phyloP scores from a whole-genome alignment of 2,113 vertebrate genomes.

The Mola mola region DNA sequence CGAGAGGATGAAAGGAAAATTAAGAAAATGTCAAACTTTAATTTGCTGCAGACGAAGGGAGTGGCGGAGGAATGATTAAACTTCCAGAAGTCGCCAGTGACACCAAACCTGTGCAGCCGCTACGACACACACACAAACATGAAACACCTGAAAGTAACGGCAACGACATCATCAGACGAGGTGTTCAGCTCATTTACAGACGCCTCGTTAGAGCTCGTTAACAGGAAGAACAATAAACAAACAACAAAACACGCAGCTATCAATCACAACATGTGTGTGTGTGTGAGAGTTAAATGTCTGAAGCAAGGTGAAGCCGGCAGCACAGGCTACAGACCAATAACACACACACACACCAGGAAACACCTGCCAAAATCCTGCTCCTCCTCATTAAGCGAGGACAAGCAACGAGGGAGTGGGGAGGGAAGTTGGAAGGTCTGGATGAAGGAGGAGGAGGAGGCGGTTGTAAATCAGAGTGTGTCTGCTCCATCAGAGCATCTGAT shows the following conservation, averaged over 20 bases:
- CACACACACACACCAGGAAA: too few species aligned
- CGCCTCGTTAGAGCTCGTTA: slow-evolving; percentile 4
- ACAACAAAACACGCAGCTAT: background rate
- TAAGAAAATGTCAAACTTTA: slow-evolving; percentile 20
- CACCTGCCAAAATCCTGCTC: too few species aligned
- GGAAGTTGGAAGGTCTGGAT: too few species aligned
- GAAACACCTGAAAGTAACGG: slow-evolving; percentile 9
- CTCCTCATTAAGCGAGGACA: too few species aligned
- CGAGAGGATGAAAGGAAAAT: slow-evolving; percentile 4
- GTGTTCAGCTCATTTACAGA: slow-evolving; percentile 5
- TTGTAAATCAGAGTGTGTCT: slow-evolving; percentile 21
- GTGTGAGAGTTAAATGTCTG: too few species aligned
- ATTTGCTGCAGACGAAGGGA: slow-evolving; percentile 4
- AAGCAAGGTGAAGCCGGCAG: too few species aligned
- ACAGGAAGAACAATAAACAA: slow-evolving; percentile 12
- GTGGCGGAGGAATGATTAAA: too few species aligned
- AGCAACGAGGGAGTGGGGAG: too few species aligned
- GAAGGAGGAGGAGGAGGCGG: slow-evolving; percentile 8
- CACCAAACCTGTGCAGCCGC: background rate
- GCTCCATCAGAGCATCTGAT: slow-evolving; percentile 13
- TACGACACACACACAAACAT: too few species aligned
- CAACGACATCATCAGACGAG: slow-evolving; percentile 26
- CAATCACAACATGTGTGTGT: slow-evolving; percentile 2
- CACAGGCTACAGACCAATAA: too few species aligned
- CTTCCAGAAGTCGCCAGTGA: too few species aligned